phyloP scores from a whole-genome alignment of 2,797 vertebrate genomes.

The Pangasius mekongensis region DNA sequence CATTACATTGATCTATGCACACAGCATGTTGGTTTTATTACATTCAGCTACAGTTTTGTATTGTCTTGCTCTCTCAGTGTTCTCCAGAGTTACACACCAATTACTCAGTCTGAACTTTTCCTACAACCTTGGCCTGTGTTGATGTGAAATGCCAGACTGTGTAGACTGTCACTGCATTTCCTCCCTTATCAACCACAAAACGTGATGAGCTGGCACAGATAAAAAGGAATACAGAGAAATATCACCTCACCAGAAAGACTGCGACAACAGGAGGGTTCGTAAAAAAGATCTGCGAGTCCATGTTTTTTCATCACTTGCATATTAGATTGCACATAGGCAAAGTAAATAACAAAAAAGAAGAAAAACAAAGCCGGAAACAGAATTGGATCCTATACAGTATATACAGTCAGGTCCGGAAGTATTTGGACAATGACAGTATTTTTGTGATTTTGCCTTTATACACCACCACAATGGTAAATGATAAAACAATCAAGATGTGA shows the following conservation, averaged over 20 bases:
- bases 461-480: no score
- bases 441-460: no score
- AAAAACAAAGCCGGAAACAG: not conserved
- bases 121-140: constrained; percentile 35
- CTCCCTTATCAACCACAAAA: constrained; percentile 41
- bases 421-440: no score
- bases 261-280: not conserved
- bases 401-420: no score
- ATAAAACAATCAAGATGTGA: no score
- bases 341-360: not conserved
- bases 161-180: constrained; percentile 40
- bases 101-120: constrained; percentile 51
- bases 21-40: constrained; percentile 42
- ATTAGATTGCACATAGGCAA: constrained; percentile 7
- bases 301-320: constrained; percentile 2
- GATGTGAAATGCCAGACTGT: constrained; percentile 49
- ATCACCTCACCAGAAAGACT: not conserved
- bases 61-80: constrained; percentile 24
- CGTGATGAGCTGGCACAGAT: constrained; percentile 24
- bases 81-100: constrained; percentile 40
- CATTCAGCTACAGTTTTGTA: constrained; percentile 35
- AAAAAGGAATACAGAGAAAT: constrained; percentile 22
- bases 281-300: not conserved
- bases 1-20: constrained; percentile 49
- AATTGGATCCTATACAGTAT: not conserved